These are phyloP conservation scores for Acanthurus leucopareius DNA, from an alignment of 2,797 vertebrate genomes.

Conservation along the genomic window DNA sequence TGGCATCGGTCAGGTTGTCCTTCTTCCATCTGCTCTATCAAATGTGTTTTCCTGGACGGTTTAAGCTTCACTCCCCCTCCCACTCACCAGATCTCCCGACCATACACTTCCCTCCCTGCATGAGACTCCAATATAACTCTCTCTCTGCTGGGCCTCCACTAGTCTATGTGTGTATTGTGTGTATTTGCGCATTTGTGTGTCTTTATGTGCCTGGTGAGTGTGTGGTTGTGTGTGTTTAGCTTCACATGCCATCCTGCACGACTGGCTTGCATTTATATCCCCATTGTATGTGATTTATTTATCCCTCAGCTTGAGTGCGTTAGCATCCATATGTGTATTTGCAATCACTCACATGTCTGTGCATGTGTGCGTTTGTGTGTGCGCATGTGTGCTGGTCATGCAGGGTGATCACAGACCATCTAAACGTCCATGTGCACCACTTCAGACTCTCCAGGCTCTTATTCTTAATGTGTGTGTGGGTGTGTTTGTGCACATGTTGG, in stretches of 20 bases:
- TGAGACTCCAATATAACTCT: slow-evolving; percentile 34
- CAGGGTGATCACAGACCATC: slow-evolving; percentile 48
- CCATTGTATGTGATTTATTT: slow-evolving; percentile 63
- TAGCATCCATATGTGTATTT: not conserved
- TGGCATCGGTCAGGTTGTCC: slow-evolving; percentile 36
- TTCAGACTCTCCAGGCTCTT: slow-evolving; percentile 20
- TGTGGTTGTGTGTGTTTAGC: slow-evolving; percentile 6
- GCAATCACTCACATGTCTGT: not conserved
- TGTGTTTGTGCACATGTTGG: not conserved
- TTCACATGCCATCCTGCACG: slow-evolving; percentile 20
- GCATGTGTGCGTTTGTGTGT: slow-evolving; percentile 12
- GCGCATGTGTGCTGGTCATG: slow-evolving; percentile 32
- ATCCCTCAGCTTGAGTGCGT: slow-evolving; percentile 22
- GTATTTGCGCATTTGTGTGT: slow-evolving; percentile 2
- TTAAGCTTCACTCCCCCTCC: slow-evolving; percentile 52
- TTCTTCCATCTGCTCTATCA: slow-evolving; percentile 58
- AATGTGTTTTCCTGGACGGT: slow-evolving; percentile 61
- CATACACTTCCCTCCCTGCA: slow-evolving; percentile 44
- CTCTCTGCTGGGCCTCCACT: slow-evolving; percentile 28
- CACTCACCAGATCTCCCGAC: slow-evolving; percentile 44
- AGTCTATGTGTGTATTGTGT: not conserved
- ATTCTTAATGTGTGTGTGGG: not conserved
- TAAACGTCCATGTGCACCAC: slow-evolving; percentile 23
- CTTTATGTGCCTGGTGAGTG: not conserved
- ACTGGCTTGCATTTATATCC: slow-evolving; percentile 38